A percentile compares a stretch with the other conserved stretches of the same genome.
Conservation (phyloP, 2,888 invertebrate species). For the Trichacis sp. region DNA sequence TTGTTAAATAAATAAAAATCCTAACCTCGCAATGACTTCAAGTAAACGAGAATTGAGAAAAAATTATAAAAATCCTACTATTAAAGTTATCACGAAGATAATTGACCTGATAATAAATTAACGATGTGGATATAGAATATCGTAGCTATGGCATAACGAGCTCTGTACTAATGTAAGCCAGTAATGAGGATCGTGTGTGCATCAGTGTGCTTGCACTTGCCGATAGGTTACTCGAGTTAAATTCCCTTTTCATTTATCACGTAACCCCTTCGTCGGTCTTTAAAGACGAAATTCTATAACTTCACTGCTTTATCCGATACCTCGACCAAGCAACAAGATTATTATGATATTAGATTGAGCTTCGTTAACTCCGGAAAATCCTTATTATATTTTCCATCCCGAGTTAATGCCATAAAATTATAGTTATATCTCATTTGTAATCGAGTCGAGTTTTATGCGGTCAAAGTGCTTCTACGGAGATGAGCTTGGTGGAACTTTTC, state of each 20-base stretch:
- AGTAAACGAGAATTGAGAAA: too few species aligned
- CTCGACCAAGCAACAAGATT: conserved; percentile 60
- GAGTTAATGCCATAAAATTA: not conserved
- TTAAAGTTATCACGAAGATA: conserved; percentile 12
- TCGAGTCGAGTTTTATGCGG: not conserved
- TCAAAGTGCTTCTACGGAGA: not conserved
- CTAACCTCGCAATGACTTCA: too few species aligned
- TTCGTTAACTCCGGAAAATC: conserved; percentile 61
- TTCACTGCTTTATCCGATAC: conserved; percentile 56
- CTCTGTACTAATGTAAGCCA: conserved; percentile 30
- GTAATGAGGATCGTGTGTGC: conserved; percentile 67
- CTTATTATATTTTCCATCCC: conserved; percentile 27
- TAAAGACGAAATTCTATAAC: conserved; percentile 66
- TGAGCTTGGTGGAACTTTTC: not conserved
- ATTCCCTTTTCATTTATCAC: conserved; percentile 22
- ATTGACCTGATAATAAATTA: conserved; percentile 39
- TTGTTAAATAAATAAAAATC: too few species aligned
- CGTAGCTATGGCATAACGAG: conserved; percentile 41
- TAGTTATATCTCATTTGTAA: not conserved
- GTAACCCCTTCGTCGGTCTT: conserved; percentile 40
- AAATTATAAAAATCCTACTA: conserved; percentile 6
- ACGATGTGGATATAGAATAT: conserved; percentile 43
- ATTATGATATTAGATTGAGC: conserved; percentile 53
- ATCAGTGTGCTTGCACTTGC: conserved; percentile 33
- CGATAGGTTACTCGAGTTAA: conserved; percentile 19